Percentiles rank a stretch among this genome's conserved stretches.
These are phyloP conservation scores for Morinoia aosen DNA, from an alignment of 2,888 invertebrate genomes.

Conservation along the genomic window DNA sequence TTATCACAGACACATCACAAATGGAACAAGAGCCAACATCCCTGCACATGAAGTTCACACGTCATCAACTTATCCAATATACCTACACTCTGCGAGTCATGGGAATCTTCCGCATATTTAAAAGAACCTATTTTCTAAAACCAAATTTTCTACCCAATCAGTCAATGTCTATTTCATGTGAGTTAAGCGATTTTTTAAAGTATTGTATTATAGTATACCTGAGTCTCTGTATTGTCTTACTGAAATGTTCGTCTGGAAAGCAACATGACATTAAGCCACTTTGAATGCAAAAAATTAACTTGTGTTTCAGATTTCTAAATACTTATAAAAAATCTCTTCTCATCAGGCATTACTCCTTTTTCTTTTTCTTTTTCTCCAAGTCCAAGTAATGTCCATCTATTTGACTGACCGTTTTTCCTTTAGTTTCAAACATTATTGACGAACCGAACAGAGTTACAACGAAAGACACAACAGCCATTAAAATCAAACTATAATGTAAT, in stretches of 20 bases:
- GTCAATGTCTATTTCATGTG: not conserved
- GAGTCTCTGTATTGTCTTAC: too few species aligned
- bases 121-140: not conserved
- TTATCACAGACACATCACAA: not conserved
- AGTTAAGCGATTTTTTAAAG: not conserved
- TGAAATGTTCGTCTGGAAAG: not conserved
- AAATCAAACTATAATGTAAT: not conserved
- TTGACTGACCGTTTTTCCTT: constrained; percentile 43
- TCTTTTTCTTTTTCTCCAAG: constrained; percentile 39
- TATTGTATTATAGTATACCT: not conserved
- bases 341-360: not conserved
- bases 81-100: not conserved
- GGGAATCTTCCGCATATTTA: not conserved
- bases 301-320: not conserved
- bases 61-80: not conserved
- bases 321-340: not conserved
- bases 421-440: constrained; percentile 31
- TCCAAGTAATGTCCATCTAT: constrained; percentile 16
- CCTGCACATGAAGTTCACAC: not conserved
- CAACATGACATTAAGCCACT: not conserved
- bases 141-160: not conserved
- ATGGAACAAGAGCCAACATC: not conserved
- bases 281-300: not conserved
- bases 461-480: constrained; percentile 8
- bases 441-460: not conserved